Evolutionary conservation across 2,888 invertebrate genomes (phyloP).

Genomic region (Torymus auratus): DNA sequence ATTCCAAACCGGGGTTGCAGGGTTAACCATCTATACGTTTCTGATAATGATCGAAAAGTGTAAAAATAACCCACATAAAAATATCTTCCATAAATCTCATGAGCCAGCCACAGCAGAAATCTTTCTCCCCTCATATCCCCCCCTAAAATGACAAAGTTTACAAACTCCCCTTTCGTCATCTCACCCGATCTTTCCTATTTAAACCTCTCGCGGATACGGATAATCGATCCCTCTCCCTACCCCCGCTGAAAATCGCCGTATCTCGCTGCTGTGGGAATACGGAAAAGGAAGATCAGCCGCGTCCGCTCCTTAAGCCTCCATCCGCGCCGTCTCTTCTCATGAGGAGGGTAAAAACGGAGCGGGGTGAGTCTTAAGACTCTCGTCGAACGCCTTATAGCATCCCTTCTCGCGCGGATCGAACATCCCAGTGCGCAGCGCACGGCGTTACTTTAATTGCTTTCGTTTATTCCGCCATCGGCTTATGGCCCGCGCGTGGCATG

Average conservation of each 20-base stretch:
- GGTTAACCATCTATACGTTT: too few relatives aligned
- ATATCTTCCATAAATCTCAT: too few relatives aligned
- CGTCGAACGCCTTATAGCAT: too few relatives aligned
- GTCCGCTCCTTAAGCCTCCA: background rate
- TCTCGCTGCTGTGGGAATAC: background rate
- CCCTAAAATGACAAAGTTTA: conserved; percentile 40
- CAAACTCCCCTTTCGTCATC: conserved; percentile 11
- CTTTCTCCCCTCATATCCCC: background rate
- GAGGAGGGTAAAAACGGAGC: too few relatives aligned
- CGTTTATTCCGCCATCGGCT: too few relatives aligned
- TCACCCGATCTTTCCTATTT: conserved; percentile 4
- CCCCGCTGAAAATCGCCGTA: too few relatives aligned
- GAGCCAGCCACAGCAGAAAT: background rate
- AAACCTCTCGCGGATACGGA: conserved; percentile 6
- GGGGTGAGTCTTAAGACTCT: too few relatives aligned
- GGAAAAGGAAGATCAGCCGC: conserved; percentile 17
- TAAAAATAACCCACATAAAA: too few relatives aligned
- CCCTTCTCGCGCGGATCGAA: background rate
- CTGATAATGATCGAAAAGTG: too few relatives aligned
- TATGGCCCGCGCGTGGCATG: too few relatives aligned
- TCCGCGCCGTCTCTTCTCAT: background rate
- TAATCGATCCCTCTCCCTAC: background rate
- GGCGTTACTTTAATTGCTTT: conserved; percentile 30
- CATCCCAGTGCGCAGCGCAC: background rate
- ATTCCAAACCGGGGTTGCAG: too few relatives aligned